Evolutionary conservation across 2,113 vertebrate genomes (phyloP).

Genomic region (Ancistrus triradiatus): DNA sequence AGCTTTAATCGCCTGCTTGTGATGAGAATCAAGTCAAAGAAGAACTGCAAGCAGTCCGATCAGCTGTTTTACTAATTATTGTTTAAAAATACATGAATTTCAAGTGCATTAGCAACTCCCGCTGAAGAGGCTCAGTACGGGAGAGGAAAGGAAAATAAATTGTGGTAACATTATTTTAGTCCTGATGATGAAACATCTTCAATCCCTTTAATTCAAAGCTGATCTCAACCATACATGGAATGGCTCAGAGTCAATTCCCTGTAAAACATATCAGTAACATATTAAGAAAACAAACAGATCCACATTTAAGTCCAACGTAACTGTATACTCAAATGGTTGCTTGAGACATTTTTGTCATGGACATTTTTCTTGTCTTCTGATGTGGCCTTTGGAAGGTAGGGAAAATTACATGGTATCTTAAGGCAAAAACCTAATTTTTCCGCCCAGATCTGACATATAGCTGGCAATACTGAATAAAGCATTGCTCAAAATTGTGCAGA

Average conservation of each 20-base stretch:
- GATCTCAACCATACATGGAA: constrained; percentile 31
- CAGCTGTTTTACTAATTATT: background rate
- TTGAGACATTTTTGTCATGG: constrained; percentile 59
- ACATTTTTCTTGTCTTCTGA: constrained; percentile 58
- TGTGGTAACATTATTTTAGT: constrained; percentile 10
- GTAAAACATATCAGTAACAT: constrained; percentile 52
- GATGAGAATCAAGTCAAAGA: constrained; percentile 2
- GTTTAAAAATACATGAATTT: no score
- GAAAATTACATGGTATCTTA: constrained; percentile 66
- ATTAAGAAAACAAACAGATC: constrained; percentile 52
- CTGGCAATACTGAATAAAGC: constrained; percentile 51
- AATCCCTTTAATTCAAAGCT: constrained; percentile 11
- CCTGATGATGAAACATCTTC: constrained; percentile 2
- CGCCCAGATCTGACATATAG: constrained; percentile 60
- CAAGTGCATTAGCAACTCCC: no score
- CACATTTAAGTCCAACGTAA: constrained; percentile 57
- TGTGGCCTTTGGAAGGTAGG: constrained; percentile 68
- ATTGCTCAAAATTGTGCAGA: constrained; percentile 38
- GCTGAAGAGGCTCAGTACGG: background rate
- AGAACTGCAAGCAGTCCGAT: background rate
- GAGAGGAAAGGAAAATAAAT: background rate
- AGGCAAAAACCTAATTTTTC: constrained; percentile 55
- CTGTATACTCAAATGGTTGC: constrained; percentile 53
- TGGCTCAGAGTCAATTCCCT: constrained; percentile 53
- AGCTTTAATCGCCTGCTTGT: background rate